Base-by-base conservation (phyloP, 2,888 invertebrate species). In the Caenorhabditis macrosperma region DNA sequence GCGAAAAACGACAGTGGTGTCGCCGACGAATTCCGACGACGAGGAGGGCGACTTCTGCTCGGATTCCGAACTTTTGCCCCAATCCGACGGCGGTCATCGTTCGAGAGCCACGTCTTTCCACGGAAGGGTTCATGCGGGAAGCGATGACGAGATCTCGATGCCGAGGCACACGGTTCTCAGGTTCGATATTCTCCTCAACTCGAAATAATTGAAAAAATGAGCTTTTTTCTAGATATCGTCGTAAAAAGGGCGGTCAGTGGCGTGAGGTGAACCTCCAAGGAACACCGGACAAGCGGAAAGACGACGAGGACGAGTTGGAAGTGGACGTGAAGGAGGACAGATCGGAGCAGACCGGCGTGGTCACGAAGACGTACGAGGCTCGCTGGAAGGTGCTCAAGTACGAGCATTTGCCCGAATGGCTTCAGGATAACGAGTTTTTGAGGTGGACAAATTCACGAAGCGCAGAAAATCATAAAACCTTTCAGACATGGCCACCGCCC, bases 371-470 rank as follows among this genome's bases (percentile, higher is more conserved):
- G 1, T 85, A 85, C 50, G 85, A 86, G 38, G 85, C 86, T 26
- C 75, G 84, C n/a, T 90, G 90, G 90, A 87, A 87, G 41, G 90
- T 88, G 24, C 82, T 90, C 60, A 95, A 97, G 91, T 98, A 96
- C 83, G 91, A 91, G 78, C 89, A 91, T 90, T 93, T 99, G 86
- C 98, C 98, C 7, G 94, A 95, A 88, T 99, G 97, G 97, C 93
- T 99, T 67, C 96, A 97, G 64, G 89, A 90, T 79, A 89, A 89
- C 67, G 89, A 89, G 71, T 89, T 86, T 75, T 74, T 89, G 50
- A 83, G 86, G 79, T 85, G 44, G 38, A 15, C 6, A 26, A 35
- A 15, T 4, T 35, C 33, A 57, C 3, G 28, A 28, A 17, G 7
- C 41, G n/a, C 17, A 35, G 1, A 50, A 59, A 38, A 22, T 28